Evolutionary conservation across 2,113 vertebrate species (phyloP).

Genomic region (Delphinapterus leucas): DNA sequence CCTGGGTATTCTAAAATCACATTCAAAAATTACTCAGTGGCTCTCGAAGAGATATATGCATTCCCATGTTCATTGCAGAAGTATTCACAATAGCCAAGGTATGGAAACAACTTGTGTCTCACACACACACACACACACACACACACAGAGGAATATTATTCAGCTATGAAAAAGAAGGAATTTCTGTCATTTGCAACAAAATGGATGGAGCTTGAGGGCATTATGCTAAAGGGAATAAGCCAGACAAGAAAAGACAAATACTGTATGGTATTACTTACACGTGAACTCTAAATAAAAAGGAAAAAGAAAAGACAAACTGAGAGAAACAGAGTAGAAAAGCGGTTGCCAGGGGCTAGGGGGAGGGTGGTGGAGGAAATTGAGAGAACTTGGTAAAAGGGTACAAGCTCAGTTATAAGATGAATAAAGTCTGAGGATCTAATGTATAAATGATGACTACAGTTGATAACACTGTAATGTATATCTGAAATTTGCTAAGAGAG

Average conservation of each 20-base stretch:
- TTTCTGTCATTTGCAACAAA: background rate
- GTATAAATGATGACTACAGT: background rate
- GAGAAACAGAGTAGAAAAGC: background rate
- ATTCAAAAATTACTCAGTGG: background rate
- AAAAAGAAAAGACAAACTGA: background rate
- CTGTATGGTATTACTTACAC: background rate
- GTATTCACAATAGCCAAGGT: background rate
- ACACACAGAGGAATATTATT: background rate
- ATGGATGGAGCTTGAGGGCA: background rate
- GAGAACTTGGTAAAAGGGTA: background rate
- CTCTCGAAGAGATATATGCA: background rate
- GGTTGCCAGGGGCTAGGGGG: background rate
- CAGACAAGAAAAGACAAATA: background rate
- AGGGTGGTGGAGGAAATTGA: background rate
- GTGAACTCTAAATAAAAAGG: background rate
- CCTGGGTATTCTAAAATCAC: background rate
- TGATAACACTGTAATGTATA: background rate
- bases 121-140: background rate
- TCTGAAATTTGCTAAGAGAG: background rate
- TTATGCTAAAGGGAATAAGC: background rate
- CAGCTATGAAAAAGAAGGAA: background rate
- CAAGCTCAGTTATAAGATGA: background rate
- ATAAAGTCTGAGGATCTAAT: background rate
- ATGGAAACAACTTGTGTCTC: background rate
- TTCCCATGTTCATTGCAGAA: background rate